These are phyloP conservation scores for Anguilla marmorata DNA, from an alignment of 2,797 vertebrate genomes.

Conservation along the genomic window DNA sequence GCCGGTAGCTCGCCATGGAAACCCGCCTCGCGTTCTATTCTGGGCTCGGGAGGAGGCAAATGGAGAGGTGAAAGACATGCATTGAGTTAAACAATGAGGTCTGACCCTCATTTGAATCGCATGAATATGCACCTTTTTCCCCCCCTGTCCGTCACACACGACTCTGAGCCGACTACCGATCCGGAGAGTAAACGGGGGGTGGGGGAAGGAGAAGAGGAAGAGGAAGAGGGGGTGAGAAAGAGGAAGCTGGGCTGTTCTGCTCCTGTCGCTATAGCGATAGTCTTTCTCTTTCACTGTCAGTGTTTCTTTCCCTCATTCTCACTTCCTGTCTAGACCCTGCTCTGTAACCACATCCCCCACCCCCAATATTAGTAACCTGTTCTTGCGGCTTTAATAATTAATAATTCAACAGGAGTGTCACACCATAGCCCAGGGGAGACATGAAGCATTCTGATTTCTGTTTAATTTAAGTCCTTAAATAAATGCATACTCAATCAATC, in stretches of 20 bases:
- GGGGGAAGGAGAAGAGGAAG: background rate
- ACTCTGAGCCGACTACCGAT: background rate
- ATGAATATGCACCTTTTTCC: background rate
- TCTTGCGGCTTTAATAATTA: background rate
- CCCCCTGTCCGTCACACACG: background rate
- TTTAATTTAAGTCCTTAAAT: background rate
- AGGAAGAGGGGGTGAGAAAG: background rate
- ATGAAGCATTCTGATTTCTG: background rate
- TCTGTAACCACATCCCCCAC: background rate
- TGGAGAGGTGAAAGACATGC: background rate
- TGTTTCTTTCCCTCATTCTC: background rate
- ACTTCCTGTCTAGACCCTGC: background rate
- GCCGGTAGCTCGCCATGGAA: background rate
- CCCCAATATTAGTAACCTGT: background rate
- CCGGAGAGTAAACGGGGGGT: no score
- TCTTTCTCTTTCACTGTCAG: background rate
- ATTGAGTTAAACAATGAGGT: background rate
- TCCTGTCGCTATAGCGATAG: background rate
- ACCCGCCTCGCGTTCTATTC: background rate
- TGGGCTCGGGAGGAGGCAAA: background rate
- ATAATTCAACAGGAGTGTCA: background rate
- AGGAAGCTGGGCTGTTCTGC: background rate
- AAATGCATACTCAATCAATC: background rate
- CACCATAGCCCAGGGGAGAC: background rate
- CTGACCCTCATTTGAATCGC: slow-evolving; percentile 13